Base-by-base conservation (phyloP, 2,888 invertebrate species). In the Morpho achilles region DNA sequence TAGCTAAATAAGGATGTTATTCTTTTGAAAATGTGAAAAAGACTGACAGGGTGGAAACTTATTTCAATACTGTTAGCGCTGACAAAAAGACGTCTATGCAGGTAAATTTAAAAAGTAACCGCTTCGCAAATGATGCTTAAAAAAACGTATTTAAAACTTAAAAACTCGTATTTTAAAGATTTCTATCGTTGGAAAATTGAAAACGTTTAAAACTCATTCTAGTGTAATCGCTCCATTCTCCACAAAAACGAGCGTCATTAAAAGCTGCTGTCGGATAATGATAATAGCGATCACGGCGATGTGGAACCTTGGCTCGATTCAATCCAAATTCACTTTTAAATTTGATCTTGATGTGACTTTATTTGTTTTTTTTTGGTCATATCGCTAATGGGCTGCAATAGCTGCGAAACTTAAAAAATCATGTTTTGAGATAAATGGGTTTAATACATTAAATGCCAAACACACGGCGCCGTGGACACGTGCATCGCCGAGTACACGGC, bases 211-310 rank as follows among this genome's bases (percentile, higher is more conserved):
- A 54, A 42, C 48, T 42, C 54, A 48, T 54, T 54, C 47, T 54
- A 54, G 54, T 54, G 42, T 54, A 54, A 54, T 54, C 47, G 54
- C 41, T 54, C 54, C 54, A 54, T 54, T 54, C 54, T 54, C 54
- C 16, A 41, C 48, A 54, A 54, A 54, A 54, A 54, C 54, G 54
- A 48, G 54, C 48, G 54, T 48, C 54, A 54, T 54, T 54, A 54
- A 48, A 48, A 47, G 42, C 47, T 48, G 47, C 54, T 54, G 54
- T 48, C 23, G 42, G 47, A 54, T 54, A 54, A 54, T 54, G 54
- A 47, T 54, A 48, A 54, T 54, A 42, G 48, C 54, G 40, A 42
- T 46, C 53, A 41, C 22, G 10, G 46, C 41, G 53, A 41, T 10
- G 45, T n/a, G 16, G 7, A 45, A 45, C 45, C 42, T n/a, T 41